Evolutionary conservation across 2,113 vertebrate genomes (phyloP).

Genomic region (Brachyistius frenatus): DNA sequence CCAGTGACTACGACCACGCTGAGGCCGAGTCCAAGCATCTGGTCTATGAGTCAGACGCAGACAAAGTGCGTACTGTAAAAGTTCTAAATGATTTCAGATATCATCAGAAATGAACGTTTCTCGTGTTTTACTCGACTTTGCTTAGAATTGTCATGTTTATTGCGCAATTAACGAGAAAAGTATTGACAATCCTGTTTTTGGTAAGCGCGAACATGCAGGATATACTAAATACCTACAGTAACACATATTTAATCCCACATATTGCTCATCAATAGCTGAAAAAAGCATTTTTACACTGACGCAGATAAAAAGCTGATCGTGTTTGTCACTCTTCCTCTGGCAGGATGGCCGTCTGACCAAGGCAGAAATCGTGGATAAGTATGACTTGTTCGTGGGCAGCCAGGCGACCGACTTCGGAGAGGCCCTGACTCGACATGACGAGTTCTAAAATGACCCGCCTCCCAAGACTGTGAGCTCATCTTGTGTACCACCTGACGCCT

Average conservation of each 20-base stretch:
- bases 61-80: conserved; percentile 86
- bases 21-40: conserved; percentile 97
- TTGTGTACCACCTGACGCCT: conserved; percentile 37
- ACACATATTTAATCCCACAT: too few species aligned
- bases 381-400: conserved; percentile 96
- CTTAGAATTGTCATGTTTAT: too few species aligned
- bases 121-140: too few species aligned
- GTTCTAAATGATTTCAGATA: not conserved
- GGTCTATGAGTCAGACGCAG: conserved; percentile 93
- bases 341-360: conserved; percentile 93
- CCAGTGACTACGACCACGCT: conserved; percentile 96
- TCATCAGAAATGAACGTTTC: not conserved
- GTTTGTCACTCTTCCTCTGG: not conserved
- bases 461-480: conserved; percentile 67
- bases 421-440: conserved; percentile 95
- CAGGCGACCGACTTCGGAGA: conserved; percentile 98
- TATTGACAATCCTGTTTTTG: too few species aligned
- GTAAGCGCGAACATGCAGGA: too few species aligned
- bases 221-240: too few species aligned
- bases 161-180: too few species aligned
- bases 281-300: not conserved
- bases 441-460: conserved; percentile 84
- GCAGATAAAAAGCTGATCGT: not conserved
- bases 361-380: conserved; percentile 95
- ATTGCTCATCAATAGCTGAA: not conserved